phyloP scores from a whole-genome alignment of 2,888 invertebrate species.

The Andrena camellia region DNA sequence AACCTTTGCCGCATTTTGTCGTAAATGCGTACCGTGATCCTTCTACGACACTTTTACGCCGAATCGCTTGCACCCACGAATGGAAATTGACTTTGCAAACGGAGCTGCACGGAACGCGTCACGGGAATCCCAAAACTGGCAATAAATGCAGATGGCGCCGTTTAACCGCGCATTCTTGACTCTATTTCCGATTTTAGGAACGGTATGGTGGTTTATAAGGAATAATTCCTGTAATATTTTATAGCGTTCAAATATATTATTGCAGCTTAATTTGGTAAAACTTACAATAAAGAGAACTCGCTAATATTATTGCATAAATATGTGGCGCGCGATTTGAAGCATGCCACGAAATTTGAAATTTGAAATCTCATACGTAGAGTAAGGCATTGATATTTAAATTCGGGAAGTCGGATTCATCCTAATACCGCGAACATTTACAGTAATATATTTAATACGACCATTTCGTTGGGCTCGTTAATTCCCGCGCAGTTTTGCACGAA shows the following conservation, averaged over 20 bases:
- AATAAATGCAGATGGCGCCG: background rate
- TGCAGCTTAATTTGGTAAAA: background rate
- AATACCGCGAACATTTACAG: slow-evolving; percentile 6
- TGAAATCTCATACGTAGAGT: slow-evolving; percentile 5
- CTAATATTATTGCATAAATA: too few relatives aligned
- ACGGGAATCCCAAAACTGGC: background rate
- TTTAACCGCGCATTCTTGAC: background rate
- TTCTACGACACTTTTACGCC: slow-evolving; percentile 5
- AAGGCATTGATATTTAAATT: slow-evolving; percentile 12
- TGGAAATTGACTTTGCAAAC: background rate
- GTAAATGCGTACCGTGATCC: background rate
- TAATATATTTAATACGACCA: background rate
- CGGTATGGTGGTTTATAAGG: too few relatives aligned
- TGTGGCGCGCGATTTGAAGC: background rate
- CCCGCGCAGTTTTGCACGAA: background rate
- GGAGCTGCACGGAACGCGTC: background rate
- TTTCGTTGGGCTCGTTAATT: slow-evolving; percentile 12
- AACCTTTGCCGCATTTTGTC: slow-evolving; percentile 7
- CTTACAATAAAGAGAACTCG: background rate
- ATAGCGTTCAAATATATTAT: background rate
- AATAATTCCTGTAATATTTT: background rate
- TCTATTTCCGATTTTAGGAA: background rate
- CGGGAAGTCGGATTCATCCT: background rate
- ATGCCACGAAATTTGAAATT: background rate
- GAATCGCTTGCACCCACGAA: background rate